These are phyloP conservation scores for Lasioglossum malachurum DNA, from an alignment of 2,888 invertebrate genomes.

Conservation along the genomic window DNA sequence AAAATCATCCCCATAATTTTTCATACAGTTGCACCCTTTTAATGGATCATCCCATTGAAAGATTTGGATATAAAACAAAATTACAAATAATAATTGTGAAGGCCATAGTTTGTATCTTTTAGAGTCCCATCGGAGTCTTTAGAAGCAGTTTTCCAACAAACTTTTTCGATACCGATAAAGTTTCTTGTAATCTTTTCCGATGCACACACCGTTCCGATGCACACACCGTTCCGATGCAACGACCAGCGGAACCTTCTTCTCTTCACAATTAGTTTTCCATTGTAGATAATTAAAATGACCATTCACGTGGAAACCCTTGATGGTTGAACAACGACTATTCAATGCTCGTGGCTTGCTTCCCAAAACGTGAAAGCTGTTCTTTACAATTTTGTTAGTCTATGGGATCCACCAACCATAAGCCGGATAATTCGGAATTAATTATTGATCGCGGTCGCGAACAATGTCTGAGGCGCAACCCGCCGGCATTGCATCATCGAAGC, in stretches of 20 bases:
- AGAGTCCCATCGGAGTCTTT: too few species aligned
- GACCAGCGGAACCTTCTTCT: too few species aligned
- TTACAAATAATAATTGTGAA: too few species aligned
- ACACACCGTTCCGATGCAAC: background rate
- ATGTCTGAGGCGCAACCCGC: constrained; percentile 28
- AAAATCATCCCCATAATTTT: too few species aligned
- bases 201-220: background rate
- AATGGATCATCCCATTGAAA: too few species aligned
- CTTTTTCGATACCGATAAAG: background rate
- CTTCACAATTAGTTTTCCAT: background rate
- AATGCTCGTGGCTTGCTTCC: background rate
- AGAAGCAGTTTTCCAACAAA: background rate
- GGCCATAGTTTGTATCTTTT: background rate
- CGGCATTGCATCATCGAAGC: background rate
- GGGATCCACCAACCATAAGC: background rate
- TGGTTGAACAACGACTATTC: background rate
- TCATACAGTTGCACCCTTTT: too few species aligned
- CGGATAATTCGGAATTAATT: constrained; percentile 41
- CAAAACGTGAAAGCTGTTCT: background rate
- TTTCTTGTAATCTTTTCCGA: background rate
- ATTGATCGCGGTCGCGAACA: constrained; percentile 33
- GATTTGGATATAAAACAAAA: too few species aligned
- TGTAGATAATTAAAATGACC: background rate
- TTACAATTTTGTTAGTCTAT: background rate
- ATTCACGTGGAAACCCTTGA: background rate